phyloP scores from a whole-genome alignment of 2,888 invertebrate genomes.

The Agriotes lineatus region DNA sequence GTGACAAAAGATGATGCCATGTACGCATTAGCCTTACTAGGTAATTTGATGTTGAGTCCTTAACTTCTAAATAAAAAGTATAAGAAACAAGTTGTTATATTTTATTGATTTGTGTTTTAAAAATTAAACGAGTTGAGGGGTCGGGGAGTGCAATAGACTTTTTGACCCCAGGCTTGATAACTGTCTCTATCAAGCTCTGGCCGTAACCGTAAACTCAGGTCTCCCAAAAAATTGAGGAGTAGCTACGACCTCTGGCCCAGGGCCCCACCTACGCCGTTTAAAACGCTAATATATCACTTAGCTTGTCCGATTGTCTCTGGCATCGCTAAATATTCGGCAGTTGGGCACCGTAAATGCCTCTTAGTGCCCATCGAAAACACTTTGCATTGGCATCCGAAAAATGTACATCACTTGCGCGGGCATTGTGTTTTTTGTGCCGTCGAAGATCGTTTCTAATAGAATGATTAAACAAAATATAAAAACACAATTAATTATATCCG shows the following conservation, averaged over 20 bases:
- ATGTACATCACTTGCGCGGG: conserved; percentile 56
- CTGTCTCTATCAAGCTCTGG: too few relatives aligned
- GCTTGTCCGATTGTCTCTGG: not conserved
- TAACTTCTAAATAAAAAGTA: too few relatives aligned
- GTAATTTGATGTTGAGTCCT: too few relatives aligned
- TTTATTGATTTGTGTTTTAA: too few relatives aligned
- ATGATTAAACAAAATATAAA: conserved; percentile 67
- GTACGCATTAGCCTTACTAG: too few relatives aligned
- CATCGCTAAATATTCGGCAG: conserved; percentile 2
- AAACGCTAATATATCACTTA: conserved; percentile 3
- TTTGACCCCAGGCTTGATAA: too few relatives aligned
- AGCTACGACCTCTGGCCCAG: conserved; percentile 20
- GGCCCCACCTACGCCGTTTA: conserved; percentile 4
- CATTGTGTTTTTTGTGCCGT: conserved; percentile 40
- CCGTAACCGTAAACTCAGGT: too few relatives aligned
- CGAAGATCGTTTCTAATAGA: conserved; percentile 63
- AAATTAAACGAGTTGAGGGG: too few relatives aligned
- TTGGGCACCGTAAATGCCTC: conserved; percentile 16
- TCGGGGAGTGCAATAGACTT: too few relatives aligned
- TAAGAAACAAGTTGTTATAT: too few relatives aligned
- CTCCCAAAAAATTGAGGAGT: not conserved
- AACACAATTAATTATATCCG: conserved; percentile 67
- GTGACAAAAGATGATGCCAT: too few relatives aligned
- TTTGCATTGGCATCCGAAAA: conserved; percentile 60
- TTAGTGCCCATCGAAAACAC: conserved; percentile 18